Evolutionary conservation across 2,888 invertebrate species (phyloP), one percentile per base, ranked within the genome.

Genomic region (Dicranocentrus wangi): DNA sequence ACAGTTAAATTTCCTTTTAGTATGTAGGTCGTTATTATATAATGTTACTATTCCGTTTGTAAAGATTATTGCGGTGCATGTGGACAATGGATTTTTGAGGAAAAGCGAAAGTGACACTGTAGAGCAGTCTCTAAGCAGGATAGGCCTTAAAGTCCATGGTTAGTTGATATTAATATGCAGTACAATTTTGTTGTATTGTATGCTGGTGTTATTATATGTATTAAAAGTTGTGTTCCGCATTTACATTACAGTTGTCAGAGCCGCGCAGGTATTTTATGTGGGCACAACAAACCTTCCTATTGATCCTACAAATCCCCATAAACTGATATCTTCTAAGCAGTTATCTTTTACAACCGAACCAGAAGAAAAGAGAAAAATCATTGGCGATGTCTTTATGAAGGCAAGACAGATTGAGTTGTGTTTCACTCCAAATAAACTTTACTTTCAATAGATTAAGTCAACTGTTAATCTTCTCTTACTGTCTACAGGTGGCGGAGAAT

Each of bases 21-120:
- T n/a, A n/a, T n/a, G n/a, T n/a, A n/a, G n/a, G n/a, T n/a, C n/a
- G n/a, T n/a, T 32, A 32, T 32, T 32, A 47, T 15, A 63, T 63
- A 5, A 63, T 63, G 3, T 28, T n/a, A n/a, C n/a, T n/a, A n/a
- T n/a, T n/a, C n/a, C n/a, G n/a, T n/a, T 73, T 32, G n/a, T 63
- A 65, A 89, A 91, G 87, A 90, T 99, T 80, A 95, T 98, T 87
- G 98, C 98, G 28, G 92, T 99, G 85, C 99, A 99, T 90, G 96
- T 99, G 87, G 98, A 99, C 89, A 99, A 99, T 89, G 99, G 99
- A 71, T 99, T 99, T 89, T 98, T 99, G 98, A 92, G 99, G 85
- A 96, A 97, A 89, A 93, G 95, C 87, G 99, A 99, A 90, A 97
- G 97, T 87, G 92, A 92, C 68, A 93, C 94, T 87, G 98, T 99